Base-by-base conservation (phyloP, 2,113 vertebrate species). In the Epinephelus cyanopodus region DNA sequence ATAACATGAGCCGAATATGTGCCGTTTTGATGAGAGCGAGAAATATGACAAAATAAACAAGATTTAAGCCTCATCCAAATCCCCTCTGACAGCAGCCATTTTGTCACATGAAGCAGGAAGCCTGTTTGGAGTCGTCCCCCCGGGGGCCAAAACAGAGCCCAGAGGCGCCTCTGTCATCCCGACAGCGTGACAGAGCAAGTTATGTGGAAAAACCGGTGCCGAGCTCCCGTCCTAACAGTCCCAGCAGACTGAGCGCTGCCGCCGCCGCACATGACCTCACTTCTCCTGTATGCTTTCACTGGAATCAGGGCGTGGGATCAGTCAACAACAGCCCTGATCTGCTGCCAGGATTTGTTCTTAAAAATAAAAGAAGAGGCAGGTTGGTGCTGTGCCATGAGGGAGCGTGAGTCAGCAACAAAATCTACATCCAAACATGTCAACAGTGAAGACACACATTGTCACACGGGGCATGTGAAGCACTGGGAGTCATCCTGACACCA, bases 261-360 rank as follows among this genome's bases (percentile, higher is more conserved):
- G 19, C 54, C 33, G 15, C 18, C 17, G 1, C 61, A 37, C 23
- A 19, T 85, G 79, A 88, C 71, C 21, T 80, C 76, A 77, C 13
- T 3, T 82, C 65, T 75, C 54, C 58, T 0, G 23, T 4, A 5
- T 45, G 74, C 57, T 70, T 70, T 56, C 63, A 29, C 2, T 52
- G 23, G 72, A 50, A 74, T 52, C 54, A 1, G 45, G 77, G 77
- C 0, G 74, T 29, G 33, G 29, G 11, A 62, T 75, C 52, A 50
- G 61, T 12, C 45, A 60, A 21, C 73, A 27, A 50, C 53, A 37
- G 27, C 12, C 29, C 21, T 0, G 14, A 52, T 62, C 52, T n/a
- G 72, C 83, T 62, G 83, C 83, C 77, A 68, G 27, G 12, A 1
- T 19, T 33, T 60, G 52, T 62, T 53, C 19, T 53, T 39, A 27